These are phyloP conservation scores for Halisarca cf. caerulea DNA, from an alignment of 37 sponge, comb jelly and placozoan species.

Conservation along the genomic window DNA sequence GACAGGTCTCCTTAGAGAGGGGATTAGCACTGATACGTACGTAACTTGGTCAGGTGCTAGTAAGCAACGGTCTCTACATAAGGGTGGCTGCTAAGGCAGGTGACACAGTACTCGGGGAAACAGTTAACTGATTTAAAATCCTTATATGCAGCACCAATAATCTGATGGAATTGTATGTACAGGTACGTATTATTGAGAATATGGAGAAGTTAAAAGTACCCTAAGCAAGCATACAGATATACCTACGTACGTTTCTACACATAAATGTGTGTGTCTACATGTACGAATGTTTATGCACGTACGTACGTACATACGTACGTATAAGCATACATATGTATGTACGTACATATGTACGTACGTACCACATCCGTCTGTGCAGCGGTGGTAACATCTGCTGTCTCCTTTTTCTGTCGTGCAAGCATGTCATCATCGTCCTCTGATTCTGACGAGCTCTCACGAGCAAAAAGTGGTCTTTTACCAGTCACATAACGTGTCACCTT, in stretches of 20 bases:
- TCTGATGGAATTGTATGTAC: too few relatives aligned
- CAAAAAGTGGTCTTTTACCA: conserved; percentile 66
- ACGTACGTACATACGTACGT: conserved; percentile 7
- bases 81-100: too few relatives aligned
- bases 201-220: too few relatives aligned
- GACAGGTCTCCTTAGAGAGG: too few relatives aligned
- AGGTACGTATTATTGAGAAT: too few relatives aligned
- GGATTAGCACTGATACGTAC: too few relatives aligned
- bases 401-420: neutral
- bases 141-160: too few relatives aligned
- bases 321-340: neutral
- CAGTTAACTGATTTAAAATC: too few relatives aligned
- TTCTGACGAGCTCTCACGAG: conserved; percentile 44
- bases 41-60: too few relatives aligned
- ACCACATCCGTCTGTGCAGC: neutral
- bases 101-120: too few relatives aligned
- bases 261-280: neutral
- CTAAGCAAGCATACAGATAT: too few relatives aligned
- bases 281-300: neutral
- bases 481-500: conserved; percentile 89
- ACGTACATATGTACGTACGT: neutral
- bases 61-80: too few relatives aligned
- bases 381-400: neutral
- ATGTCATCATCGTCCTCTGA: conserved; percentile 54
- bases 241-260: neutral